Base-by-base conservation (phyloP, 2,888 invertebrate species). In the Petrophora chlorosata region DNA sequence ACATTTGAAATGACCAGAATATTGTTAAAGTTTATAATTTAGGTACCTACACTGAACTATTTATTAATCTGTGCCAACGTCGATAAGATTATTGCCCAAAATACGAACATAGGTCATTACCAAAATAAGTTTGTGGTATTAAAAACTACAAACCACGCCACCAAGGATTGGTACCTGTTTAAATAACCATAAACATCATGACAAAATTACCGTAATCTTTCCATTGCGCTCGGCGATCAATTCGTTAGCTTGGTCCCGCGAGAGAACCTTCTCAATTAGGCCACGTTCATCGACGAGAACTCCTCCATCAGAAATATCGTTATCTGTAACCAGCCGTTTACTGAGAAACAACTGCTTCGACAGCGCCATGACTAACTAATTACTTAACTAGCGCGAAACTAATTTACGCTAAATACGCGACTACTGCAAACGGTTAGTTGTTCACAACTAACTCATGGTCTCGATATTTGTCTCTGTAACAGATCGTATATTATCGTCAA, bases 281-380 rank as follows among this genome's bases (percentile, higher is more conserved):
- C 94, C 94, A 67, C 91, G 79, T 49, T 87, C 81, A 39, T 90
- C 78, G 13, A 94, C 92, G 22, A 94, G 74, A 53, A 94, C 90
- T 15, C 92, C 93, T 28, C 93, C 94, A 51, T 92, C 87, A 9
- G 88, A 67, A 35, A 93, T 85, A 30, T 79, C 82, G 44, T 82
- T 78, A 55, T 91, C 87, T 35, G 93, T 82, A 38, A 92, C 91
- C 22, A 94, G 82, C 43, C 77, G 79, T 55, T 66, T 78, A 59
- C 91, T 90, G 55, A 90, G 59, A 82, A 90, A 91, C 65, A 91
- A 69, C 60, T 85, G 81, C 49, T 75, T 74, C 44, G 68, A 61
- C 49, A 67, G 51, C 59, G 63, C 63, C 62, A 77, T 74, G 74
- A 75, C 64, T 61, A 59, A 60, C 54, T 34, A 53, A 32, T 29